Percentiles rank a stretch among this genome's conserved stretches.
Conservation (phyloP, 2,888 invertebrate genomes). For the Nemapogon koenigi region DNA sequence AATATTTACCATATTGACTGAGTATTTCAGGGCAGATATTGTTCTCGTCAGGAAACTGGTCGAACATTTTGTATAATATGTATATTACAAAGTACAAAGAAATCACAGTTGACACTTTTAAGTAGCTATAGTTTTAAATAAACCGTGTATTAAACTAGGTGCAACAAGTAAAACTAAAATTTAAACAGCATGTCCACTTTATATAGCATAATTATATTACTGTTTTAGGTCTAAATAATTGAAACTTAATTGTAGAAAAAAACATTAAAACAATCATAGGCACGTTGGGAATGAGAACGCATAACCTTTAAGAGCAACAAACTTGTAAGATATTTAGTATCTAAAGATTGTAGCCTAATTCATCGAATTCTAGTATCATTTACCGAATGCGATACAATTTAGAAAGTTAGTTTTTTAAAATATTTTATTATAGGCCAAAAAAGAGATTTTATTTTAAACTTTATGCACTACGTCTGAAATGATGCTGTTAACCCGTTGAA, state of each 20-base stretch:
- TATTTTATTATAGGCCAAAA: too few relatives aligned
- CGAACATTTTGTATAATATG: slow-evolving; percentile 1
- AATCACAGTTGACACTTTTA: neutral
- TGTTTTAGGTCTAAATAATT: neutral
- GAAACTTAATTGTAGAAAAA: slow-evolving; percentile 1
- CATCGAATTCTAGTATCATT: too few relatives aligned
- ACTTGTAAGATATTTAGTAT: too few relatives aligned
- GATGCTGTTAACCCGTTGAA: too few relatives aligned
- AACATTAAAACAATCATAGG: slow-evolving; percentile 3
- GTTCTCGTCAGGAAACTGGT: slow-evolving; percentile 16
- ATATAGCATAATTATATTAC: too few relatives aligned
- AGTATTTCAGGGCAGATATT: slow-evolving; percentile 30
- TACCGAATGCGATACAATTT: too few relatives aligned
- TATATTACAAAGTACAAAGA: neutral
- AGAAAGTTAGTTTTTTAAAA: too few relatives aligned
- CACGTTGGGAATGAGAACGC: slow-evolving; percentile 17
- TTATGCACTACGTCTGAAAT: too few relatives aligned
- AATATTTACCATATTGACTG: slow-evolving; percentile 38
- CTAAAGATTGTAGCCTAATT: too few relatives aligned
- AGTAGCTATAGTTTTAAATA: neutral
- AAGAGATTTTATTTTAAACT: too few relatives aligned
- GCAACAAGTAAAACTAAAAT: neutral
- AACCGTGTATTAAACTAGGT: slow-evolving; percentile 1
- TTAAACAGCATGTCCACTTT: slow-evolving; percentile 1
- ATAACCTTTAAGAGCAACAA: slow-evolving; percentile 13